Evolutionary conservation across 2,888 invertebrate genomes (phyloP).

Genomic region (Oscheius sp.): DNA sequence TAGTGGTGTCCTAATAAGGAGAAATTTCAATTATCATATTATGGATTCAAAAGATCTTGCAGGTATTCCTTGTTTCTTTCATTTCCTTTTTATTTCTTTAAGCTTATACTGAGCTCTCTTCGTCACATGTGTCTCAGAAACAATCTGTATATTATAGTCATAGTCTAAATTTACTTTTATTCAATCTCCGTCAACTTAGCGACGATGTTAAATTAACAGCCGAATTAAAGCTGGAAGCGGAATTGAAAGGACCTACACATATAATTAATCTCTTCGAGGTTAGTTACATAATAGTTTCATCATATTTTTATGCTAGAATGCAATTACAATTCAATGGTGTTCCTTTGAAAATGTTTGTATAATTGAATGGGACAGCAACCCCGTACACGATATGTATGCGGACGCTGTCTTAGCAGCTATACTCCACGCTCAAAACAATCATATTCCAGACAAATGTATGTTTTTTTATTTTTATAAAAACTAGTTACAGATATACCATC

Average conservation of each 20-base stretch:
- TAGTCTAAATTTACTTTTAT: constrained; percentile 75
- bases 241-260: constrained; percentile 45
- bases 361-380: constrained; percentile 92
- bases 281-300: background rate
- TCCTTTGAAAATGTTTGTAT: constrained; percentile 76
- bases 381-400: constrained; percentile 96
- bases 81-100: constrained; percentile 53
- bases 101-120: constrained; percentile 95
- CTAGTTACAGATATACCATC: background rate
- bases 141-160: constrained; percentile 89
- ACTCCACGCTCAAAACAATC: constrained; percentile 80
- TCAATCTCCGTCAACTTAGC: constrained; percentile 70
- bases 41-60: constrained; percentile 86
- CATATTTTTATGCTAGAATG: constrained; percentile 33
- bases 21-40: constrained; percentile 97
- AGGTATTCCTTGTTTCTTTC: constrained; percentile 29
- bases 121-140: constrained; percentile 89
- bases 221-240: constrained; percentile 39
- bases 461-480: background rate
- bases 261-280: constrained; percentile 59
- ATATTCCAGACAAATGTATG: constrained; percentile 67
- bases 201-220: constrained; percentile 45
- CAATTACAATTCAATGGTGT: constrained; percentile 40
- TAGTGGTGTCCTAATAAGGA: constrained; percentile 91
- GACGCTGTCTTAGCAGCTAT: constrained; percentile 90